Base-by-base conservation (phyloP, 1,140 invertebrate species). In the Sipha flava region DNA sequence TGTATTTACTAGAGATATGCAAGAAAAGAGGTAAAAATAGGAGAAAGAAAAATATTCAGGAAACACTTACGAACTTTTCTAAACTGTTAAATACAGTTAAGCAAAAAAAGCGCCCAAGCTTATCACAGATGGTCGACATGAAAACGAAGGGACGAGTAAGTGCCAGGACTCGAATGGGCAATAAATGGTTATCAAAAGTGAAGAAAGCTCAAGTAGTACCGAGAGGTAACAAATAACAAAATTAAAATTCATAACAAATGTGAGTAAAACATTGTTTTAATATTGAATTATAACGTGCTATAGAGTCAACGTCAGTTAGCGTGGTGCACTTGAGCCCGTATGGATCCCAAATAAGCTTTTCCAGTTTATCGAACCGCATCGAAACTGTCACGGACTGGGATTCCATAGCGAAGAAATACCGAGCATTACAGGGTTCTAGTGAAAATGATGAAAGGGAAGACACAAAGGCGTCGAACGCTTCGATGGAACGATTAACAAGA, bases 321-420 rank as follows among this genome's bases (percentile, higher is more conserved):
- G 90, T 93, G 37, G 91, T 90, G 23, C 92, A 93, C 82, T 85
- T 93, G 80, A 94, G 91, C 84, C 92, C 92, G 1, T 84, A 94
- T n/a, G 93, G 92, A 34, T 94, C 92, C 3, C 93, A 94, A 83
- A 84, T 93, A 64, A 94, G 93, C 82, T 93, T 94, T 84, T 89
- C 89, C 82, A 89, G 90, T 83, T 86, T 88, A 57, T 85, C 88
- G 77, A 92, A 89, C 18, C 88, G 92, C 81, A 94, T 96, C 80
- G 95, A 96, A 85, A 95, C 94, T 83, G 94, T 96, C 0, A 92
- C 94, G 5, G 94, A 97, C 84, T 97, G 95, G 95, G 92, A 94
- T 82, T 87, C 90, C 1, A 95, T 97, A 34, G 91, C 94, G 10
- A 93, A 93, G 85, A 95, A 95, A 83, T 97, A 96, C 84, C 88